These are phyloP conservation scores for Amblyornis subalaris DNA, from an alignment of 2,113 vertebrate species.

Conservation along the genomic window DNA sequence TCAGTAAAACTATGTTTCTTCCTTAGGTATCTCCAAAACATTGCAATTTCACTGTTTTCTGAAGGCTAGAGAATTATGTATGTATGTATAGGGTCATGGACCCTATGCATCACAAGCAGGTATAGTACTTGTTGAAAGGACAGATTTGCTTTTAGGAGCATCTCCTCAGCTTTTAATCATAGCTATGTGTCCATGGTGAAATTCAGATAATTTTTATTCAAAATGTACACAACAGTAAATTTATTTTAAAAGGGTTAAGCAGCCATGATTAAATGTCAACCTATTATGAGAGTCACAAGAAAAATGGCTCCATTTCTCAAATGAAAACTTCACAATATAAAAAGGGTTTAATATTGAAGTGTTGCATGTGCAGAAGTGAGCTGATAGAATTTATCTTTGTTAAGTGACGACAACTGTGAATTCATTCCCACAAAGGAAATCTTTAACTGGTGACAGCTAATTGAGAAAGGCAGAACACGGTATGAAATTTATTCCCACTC, in stretches of 20 bases:
- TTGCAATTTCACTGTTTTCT: background rate
- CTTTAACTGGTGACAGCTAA: constrained; percentile 44
- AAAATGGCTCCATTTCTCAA: background rate
- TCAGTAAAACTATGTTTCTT: background rate
- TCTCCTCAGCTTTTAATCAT: background rate
- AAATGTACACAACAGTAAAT: background rate
- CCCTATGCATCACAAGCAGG: background rate
- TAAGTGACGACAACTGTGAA: constrained; percentile 16
- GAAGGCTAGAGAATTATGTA: background rate
- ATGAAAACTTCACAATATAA: background rate
- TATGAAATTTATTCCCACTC: constrained; percentile 28
- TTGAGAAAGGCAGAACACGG: constrained; percentile 15
- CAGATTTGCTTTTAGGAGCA: background rate
- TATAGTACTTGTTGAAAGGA: background rate
- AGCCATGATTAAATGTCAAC: background rate
- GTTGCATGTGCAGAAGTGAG: background rate
- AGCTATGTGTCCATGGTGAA: background rate
- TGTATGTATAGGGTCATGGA: background rate
- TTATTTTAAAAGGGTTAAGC: background rate
- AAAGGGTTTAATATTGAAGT: background rate
- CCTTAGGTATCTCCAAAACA: background rate
- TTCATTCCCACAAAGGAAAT: constrained; percentile 35
- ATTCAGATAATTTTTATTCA: background rate
- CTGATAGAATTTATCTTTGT: constrained; percentile 19
- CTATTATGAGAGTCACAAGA: background rate